Evolutionary conservation across 2,888 invertebrate genomes (phyloP), one percentile per base, ranked within the genome.

Genomic region (Drosophila acutilabella): DNA sequence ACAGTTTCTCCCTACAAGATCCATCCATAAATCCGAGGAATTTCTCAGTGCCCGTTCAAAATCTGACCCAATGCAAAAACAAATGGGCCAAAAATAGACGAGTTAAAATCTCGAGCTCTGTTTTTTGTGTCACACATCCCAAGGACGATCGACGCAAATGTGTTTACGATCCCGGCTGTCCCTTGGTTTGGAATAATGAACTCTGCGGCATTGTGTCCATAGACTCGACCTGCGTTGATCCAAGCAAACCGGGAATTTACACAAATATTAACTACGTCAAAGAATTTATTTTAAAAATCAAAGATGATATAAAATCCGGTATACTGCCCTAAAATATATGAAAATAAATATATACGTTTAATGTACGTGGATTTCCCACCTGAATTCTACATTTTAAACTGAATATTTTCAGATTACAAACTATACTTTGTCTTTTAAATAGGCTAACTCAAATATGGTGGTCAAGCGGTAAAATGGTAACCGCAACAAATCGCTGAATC

Each of bases 111-210:
- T 42, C 64, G 4, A 33, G 42, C 10, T 57, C 48, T 1, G 48
- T 42, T 1, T n/a, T 68, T 3, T 74, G 74, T 47, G 64, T 58
- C 0, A 38, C 20, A 7, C 74, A 51, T 16, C 53, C 57, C 6
- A 20, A 1, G 1, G 18, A 57, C 2, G 52, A 54, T 40, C 53
- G 41, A 0, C 48, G 11, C 0, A 2, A 54, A 1, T 74, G 74
- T 20, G 42, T 68, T 8, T 74, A 74, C 10, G 74, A 74, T 44
- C 60, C 62, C 6, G 74, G 74, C 4, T 51, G 74, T 47, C 74
- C 74, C 0, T 8, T 74, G 45, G 16, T 74, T 3, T 61, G 26
- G 16, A 50, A 41, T 3, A 60, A 50, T 13, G 8, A 61, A 30
- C 60, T 74, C 2, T 74, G 74, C 18, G 74, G 74, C 40, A 16